phyloP scores from a whole-genome alignment of 2,113 vertebrate genomes.

The Heteronetta atricapilla region DNA sequence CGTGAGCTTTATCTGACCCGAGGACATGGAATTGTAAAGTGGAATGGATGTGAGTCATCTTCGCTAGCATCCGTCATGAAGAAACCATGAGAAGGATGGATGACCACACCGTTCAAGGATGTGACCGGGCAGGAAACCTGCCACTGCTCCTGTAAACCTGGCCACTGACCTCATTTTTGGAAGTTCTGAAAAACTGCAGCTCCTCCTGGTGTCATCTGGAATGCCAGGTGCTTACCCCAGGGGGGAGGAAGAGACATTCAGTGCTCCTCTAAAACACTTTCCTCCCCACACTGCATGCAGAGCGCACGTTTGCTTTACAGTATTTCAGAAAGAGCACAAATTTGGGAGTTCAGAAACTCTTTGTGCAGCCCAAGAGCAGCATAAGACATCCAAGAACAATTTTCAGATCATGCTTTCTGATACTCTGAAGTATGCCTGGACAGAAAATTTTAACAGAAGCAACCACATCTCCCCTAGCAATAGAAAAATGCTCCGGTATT shows the following conservation, averaged over 20 bases:
- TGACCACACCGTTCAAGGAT: fast-evolving
- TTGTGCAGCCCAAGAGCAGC: not conserved
- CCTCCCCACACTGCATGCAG: not conserved
- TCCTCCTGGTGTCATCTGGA: not conserved
- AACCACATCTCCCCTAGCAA: not conserved
- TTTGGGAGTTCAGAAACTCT: not conserved
- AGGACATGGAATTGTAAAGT: not conserved
- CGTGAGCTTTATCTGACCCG: not conserved
- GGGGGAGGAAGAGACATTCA: not conserved
- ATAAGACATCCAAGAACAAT: not conserved
- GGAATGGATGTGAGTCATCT: not conserved
- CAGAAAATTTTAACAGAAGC: not conserved
- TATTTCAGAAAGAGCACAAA: not conserved
- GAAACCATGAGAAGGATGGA: not conserved
- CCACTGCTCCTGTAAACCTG: not conserved
- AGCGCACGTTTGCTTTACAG: not conserved
- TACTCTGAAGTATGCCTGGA: not conserved
- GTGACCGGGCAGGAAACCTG: not conserved
- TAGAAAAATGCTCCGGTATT: not conserved
- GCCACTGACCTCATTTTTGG: not conserved
- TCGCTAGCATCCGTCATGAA: fast-evolving
- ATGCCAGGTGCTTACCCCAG: not conserved
- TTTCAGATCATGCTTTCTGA: not conserved
- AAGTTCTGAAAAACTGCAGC: not conserved
- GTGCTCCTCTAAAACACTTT: not conserved